These are phyloP conservation scores for Coelopa frigida DNA, from an alignment of 1,140 invertebrate species.

Conservation along the genomic window DNA sequence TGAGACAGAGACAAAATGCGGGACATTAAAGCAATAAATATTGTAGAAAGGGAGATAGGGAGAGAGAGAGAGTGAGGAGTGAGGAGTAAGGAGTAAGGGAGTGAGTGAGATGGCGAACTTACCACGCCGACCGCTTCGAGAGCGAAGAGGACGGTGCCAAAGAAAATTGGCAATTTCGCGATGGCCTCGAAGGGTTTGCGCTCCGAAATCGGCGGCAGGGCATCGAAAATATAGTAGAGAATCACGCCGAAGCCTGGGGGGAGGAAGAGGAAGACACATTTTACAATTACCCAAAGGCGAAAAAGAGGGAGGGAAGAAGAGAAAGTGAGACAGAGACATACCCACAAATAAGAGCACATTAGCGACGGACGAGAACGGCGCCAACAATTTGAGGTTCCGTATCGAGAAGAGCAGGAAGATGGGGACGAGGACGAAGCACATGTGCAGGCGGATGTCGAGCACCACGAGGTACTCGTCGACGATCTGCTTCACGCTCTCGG, in stretches of 20 bases:
- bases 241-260: conserved; percentile 54
- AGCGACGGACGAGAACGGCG: conserved; percentile 73
- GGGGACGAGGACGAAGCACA: conserved; percentile 55
- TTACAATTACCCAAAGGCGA: background rate
- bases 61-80: background rate
- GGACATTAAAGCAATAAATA: background rate
- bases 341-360: conserved; percentile 66
- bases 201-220: conserved; percentile 53
- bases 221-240: conserved; percentile 58
- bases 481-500: conserved; percentile 61
- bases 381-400: conserved; percentile 67
- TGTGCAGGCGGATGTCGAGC: conserved; percentile 41
- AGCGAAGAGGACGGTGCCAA: conserved; percentile 83
- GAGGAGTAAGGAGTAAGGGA: background rate
- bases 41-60: background rate
- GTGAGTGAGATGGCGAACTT: conserved; percentile 40
- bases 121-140: conserved; percentile 84
- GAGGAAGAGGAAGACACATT: background rate
- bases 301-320: background rate
- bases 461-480: conserved; percentile 45
- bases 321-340: conserved; percentile 9
- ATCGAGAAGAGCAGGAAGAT: conserved; percentile 66
- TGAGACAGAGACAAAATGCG: conserved; percentile 16
- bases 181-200: conserved; percentile 51
- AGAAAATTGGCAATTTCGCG: conserved; percentile 62